Percentiles rank a stretch among this genome's conserved stretches.
These are phyloP conservation scores for Nomada flava DNA, from an alignment of 2,888 invertebrate genomes.

Conservation along the genomic window DNA sequence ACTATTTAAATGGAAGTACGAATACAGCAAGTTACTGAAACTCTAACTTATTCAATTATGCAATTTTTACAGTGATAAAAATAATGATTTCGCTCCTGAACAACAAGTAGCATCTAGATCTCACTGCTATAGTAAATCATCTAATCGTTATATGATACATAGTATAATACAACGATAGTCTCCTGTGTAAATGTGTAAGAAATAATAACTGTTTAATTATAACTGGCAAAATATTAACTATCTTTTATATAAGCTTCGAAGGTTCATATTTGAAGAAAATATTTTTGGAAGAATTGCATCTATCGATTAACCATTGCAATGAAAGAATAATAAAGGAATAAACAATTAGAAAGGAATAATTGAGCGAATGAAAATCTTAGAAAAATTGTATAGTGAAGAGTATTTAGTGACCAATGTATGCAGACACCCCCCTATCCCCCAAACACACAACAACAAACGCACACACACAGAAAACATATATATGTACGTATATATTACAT, in stretches of 20 bases:
- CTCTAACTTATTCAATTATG: slow-evolving; percentile 30
- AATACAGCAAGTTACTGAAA: slow-evolving; percentile 45
- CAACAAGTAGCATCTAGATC: slow-evolving; percentile 68
- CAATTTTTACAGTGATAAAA: slow-evolving; percentile 25
- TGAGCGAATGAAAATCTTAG: slow-evolving; percentile 34
- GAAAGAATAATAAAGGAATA: slow-evolving; percentile 23
- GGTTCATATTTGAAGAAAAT: slow-evolving; percentile 14
- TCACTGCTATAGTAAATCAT: slow-evolving; percentile 47
- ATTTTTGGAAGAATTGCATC: slow-evolving; percentile 11
- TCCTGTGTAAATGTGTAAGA: slow-evolving; percentile 45
- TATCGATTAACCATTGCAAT: slow-evolving; percentile 23
- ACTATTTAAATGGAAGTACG: slow-evolving; percentile 27
- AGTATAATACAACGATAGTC: slow-evolving; percentile 73
- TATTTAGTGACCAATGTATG: slow-evolving; percentile 33
- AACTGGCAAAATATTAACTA: slow-evolving; percentile 51
- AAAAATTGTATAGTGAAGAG: slow-evolving; percentile 41
- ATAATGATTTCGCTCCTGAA: slow-evolving; percentile 53
- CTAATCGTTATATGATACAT: slow-evolving; percentile 73
- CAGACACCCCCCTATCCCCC: background rate
- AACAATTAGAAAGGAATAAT: slow-evolving; percentile 23
- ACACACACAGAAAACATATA: background rate
- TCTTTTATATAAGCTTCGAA: slow-evolving; percentile 18
- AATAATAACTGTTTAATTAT: slow-evolving; percentile 55
- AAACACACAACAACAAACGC: background rate
- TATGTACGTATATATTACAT: background rate